Conservation (phyloP, 1,140 invertebrate genomes). For the Drosophila kanapiae region DNA sequence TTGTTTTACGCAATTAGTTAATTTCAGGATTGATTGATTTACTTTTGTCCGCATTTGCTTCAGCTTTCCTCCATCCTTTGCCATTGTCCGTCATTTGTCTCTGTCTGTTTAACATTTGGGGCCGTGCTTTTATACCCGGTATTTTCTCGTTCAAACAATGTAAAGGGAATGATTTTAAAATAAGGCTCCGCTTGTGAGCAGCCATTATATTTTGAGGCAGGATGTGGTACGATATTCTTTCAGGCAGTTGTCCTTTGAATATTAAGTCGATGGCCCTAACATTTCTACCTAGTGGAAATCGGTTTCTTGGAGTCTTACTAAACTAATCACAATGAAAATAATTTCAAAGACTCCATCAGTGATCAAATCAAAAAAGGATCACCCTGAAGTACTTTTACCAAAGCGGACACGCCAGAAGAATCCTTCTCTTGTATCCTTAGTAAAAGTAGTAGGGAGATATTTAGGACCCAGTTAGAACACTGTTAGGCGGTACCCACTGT, state of each 20-base stretch:
- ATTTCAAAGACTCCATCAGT: not conserved
- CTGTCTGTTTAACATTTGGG: not conserved
- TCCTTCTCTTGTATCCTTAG: not conserved
- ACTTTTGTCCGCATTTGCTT: constrained; percentile 9
- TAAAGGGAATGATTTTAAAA: not conserved
- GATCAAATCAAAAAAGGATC: not conserved
- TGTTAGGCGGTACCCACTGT: not conserved
- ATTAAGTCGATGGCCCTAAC: no score
- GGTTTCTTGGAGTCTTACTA: not conserved
- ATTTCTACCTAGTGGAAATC: no score
- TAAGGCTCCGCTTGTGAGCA: not conserved
- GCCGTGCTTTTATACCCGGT: not conserved
- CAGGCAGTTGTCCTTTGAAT: not conserved
- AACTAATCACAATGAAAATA: no score
- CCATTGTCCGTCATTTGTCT: not conserved
- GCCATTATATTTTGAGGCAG: not conserved
- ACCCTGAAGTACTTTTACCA: not conserved
- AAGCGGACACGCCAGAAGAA: not conserved
- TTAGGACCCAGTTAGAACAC: no score
- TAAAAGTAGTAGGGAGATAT: not conserved
- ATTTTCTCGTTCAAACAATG: not conserved
- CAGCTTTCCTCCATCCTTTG: not conserved
- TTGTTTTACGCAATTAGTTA: constrained; percentile 25
- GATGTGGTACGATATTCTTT: not conserved
- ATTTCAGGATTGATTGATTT: constrained; percentile 21